Percentiles rank a stretch among this genome's conserved stretches.
These are phyloP conservation scores for Columba livia DNA, from an alignment of 2,113 vertebrate genomes.

Conservation along the genomic window DNA sequence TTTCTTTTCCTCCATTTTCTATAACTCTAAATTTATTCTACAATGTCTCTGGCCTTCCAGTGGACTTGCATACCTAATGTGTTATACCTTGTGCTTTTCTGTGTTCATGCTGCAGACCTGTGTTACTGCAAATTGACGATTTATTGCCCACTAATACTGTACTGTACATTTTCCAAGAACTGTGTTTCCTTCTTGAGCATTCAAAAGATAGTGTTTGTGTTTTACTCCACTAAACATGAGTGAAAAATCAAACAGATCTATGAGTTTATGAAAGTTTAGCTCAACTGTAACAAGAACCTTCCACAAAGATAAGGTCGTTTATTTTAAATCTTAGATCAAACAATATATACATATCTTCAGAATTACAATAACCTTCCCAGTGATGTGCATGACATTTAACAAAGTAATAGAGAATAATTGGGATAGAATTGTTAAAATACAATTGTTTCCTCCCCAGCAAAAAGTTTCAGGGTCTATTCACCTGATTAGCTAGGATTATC, in stretches of 20 bases:
- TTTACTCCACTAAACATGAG: background rate
- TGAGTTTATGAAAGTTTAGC: background rate
- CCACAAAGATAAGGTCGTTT: background rate
- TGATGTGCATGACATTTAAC: background rate
- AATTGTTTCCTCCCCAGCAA: background rate
- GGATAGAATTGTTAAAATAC: background rate
- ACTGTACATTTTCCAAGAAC: background rate
- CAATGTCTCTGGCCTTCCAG: background rate
- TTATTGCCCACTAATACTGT: background rate
- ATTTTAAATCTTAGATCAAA: conserved; percentile 13
- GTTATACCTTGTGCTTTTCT: background rate
- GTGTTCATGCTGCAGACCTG: background rate
- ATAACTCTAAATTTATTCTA: background rate
- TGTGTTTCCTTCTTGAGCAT: background rate
- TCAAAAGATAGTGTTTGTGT: background rate
- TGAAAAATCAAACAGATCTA: background rate
- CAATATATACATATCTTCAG: background rate
- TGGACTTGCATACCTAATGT: background rate
- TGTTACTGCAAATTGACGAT: background rate
- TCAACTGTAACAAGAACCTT: background rate
- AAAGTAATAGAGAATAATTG: background rate
- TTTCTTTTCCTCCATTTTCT: conserved; percentile 8
- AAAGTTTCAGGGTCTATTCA: background rate
- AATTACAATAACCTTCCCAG: background rate
- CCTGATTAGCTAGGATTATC: background rate